Percentiles rank a stretch among this genome's conserved stretches.
Evolutionary conservation across 2,797 vertebrate genomes (phyloP).

Genomic region (Acipenser oxyrinchus): DNA sequence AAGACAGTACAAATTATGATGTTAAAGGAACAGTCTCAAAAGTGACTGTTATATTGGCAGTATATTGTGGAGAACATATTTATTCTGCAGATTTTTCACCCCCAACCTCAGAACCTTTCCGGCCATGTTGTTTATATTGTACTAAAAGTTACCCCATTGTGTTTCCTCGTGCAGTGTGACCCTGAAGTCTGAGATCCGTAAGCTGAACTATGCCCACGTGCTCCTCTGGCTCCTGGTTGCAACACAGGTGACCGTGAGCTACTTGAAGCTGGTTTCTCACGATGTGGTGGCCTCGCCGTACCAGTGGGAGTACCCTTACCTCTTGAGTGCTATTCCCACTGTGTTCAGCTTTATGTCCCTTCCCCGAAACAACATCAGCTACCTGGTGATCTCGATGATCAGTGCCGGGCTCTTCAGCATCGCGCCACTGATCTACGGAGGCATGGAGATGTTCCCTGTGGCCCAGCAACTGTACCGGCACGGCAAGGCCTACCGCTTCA

Average conservation of each 20-base stretch:
- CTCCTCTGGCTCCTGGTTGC: conserved; percentile 78
- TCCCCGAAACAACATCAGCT: conserved; percentile 93
- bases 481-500: conserved; percentile 89
- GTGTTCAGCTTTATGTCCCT: conserved; percentile 78
- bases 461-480: conserved; percentile 89
- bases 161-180: conserved; percentile 44
- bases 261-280: conserved; percentile 77
- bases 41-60: not conserved
- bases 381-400: conserved; percentile 94
- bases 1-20: too few relatives aligned
- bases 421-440: conserved; percentile 83
- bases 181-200: conserved; percentile 81
- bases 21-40: too few relatives aligned
- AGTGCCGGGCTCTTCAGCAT: conserved; percentile 84
- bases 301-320: conserved; percentile 91
- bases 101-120: not conserved
- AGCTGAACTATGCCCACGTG: conserved; percentile 82
- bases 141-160: not conserved
- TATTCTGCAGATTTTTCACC: not conserved
- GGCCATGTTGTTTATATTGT: too few relatives aligned
- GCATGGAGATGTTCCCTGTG: conserved; percentile 95
- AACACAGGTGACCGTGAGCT: conserved; percentile 75
- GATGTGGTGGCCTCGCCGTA: conserved; percentile 83
- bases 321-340: conserved; percentile 80
- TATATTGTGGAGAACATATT: not conserved